Evolutionary conservation across 2,113 vertebrate genomes (phyloP).

Genomic region (Pantherophis guttatus): DNA sequence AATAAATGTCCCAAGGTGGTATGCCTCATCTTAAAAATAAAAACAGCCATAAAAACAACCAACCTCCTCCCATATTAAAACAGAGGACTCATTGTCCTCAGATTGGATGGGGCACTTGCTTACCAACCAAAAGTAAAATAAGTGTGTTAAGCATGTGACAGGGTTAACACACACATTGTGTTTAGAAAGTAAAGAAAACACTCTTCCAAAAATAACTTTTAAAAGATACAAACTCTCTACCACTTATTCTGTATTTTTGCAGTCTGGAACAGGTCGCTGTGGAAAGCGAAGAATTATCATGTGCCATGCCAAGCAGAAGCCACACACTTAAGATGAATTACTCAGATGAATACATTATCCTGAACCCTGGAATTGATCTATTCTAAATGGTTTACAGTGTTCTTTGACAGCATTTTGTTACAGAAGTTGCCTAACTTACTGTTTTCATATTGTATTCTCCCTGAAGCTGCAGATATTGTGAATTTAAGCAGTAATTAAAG

Average conservation of each 20-base stretch:
- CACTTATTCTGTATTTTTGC: not conserved
- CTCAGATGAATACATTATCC: not conserved
- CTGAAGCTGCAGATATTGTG: not conserved
- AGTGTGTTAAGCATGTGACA: not conserved
- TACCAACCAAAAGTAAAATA: not conserved
- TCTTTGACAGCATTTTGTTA: not conserved
- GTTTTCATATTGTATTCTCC: not conserved
- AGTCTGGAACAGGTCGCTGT: not conserved
- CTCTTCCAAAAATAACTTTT: not conserved
- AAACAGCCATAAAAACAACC: not conserved
- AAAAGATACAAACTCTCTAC: not conserved
- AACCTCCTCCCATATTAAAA: not conserved
- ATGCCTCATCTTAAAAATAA: not conserved
- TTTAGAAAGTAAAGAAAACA: not conserved
- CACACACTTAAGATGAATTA: not conserved
- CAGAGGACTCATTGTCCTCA: not conserved
- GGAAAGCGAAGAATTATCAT: not conserved
- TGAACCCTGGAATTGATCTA: no score
- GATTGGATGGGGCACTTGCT: not conserved
- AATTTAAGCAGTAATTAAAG: not conserved
- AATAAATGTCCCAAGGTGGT: not conserved
- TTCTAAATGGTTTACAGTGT: not conserved
- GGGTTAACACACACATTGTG: not conserved
- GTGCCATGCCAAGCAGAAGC: not conserved
- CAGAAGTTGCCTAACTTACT: not conserved